Evolutionary conservation across 2,113 vertebrate genomes (phyloP), one percentile per base, ranked within the genome.

Genomic region (Cisticola juncidis): DNA sequence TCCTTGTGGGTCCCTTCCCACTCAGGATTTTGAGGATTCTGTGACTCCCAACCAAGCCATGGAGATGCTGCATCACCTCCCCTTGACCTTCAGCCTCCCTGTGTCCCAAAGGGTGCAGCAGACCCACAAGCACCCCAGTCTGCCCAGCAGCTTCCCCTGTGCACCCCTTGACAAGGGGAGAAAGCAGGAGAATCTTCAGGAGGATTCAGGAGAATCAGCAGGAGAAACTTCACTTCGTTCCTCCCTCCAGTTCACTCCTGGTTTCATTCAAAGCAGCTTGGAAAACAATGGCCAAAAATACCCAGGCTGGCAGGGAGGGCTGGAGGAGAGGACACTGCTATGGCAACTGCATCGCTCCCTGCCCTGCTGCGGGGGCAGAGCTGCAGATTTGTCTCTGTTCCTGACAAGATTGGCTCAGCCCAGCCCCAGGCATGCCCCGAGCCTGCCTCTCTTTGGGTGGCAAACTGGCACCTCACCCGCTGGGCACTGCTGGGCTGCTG

Each of bases 321-420:
- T 83, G 88, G 25, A 64, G 65, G 74, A 92, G 87, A 92, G 66
- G 72, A 53, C 83, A 94, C 92, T 95, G 84, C 95, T 95, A 91
- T 94, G 84, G 89, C 80, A 97, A 92, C 96, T 95, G 94, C 22
- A 58, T 81, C 94, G 11, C 65, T 92, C 40, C 77, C 92, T 91
- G 91, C 87, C 90, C 92, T 86, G 79, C 89, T 81, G 86, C 0
- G 71, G 89, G 91, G 84, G 44, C 74, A 90, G 74, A 90, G 87
- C 81, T 53, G 68, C 56, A 11, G 3, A 4, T 86, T 71, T 83
- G 23, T 69, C 79, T 78, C 70, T 28, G 1, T 73, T 90, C 84
- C 85, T 0, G 0, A 62, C 45, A 9, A 92, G 87, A 95, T 47
- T 92, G 83, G 57, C 56, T 92, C 88, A 81, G 83, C 29, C 68